These are phyloP conservation scores for Vanessa tameamea DNA, from an alignment of 1,140 invertebrate species.

Conservation along the genomic window DNA sequence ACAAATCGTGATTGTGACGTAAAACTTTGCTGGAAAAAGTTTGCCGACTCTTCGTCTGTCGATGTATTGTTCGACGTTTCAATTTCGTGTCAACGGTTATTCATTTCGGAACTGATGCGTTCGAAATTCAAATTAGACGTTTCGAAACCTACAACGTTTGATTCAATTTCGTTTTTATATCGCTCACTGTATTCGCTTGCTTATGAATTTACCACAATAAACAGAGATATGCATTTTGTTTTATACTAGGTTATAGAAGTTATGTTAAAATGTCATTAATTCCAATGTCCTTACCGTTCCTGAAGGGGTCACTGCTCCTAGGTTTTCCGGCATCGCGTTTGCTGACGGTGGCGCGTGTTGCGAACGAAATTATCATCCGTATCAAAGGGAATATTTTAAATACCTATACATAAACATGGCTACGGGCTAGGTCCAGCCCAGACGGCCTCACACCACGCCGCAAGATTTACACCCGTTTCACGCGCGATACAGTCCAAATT, in stretches of 20 bases:
- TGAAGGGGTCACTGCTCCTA: constrained; percentile 10
- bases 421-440: constrained; percentile 64
- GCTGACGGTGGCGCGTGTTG: constrained; percentile 57
- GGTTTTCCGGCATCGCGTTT: constrained; percentile 31
- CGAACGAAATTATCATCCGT: constrained; percentile 75
- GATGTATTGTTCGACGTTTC: constrained; percentile 56
- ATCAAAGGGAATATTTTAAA: constrained; percentile 80
- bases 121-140: constrained; percentile 42
- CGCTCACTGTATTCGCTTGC: not conserved
- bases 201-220: no score
- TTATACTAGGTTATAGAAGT: not conserved
- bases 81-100: constrained; percentile 57
- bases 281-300: not conserved
- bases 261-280: not conserved
- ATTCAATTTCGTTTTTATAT: not conserved
- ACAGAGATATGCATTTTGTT: no score
- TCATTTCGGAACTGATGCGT: constrained; percentile 49
- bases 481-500: constrained; percentile 67
- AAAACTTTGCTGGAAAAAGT: constrained; percentile 69
- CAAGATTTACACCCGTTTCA: constrained; percentile 71
- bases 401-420: constrained; percentile 72
- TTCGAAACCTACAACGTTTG: constrained; percentile 18
- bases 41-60: constrained; percentile 59
- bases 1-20: constrained; percentile 74
- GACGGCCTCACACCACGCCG: constrained; percentile 63